Conservation (phyloP, 2,113 vertebrate species). For the Catharus fuscescens region DNA sequence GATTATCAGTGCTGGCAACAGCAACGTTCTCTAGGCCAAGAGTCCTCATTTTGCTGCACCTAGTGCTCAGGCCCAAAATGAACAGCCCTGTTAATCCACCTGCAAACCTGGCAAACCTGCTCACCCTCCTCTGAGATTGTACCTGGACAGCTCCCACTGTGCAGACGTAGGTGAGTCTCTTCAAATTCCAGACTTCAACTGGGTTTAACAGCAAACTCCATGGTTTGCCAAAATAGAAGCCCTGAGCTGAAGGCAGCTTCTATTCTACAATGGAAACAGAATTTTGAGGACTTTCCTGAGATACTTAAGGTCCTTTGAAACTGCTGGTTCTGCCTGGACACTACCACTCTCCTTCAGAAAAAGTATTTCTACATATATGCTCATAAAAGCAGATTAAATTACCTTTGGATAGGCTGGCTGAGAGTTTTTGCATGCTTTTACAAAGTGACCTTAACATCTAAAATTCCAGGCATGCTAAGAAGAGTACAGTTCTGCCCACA, state of each 20-base stretch:
- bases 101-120: neutral
- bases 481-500: neutral
- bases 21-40: neutral
- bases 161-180: neutral
- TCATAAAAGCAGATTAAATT: neutral
- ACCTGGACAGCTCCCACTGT: neutral
- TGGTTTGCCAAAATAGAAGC: neutral
- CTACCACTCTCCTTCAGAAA: conserved; percentile 39
- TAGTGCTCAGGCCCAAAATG: neutral
- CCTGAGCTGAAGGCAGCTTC: neutral
- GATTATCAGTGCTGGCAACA: neutral
- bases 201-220: neutral
- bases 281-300: neutral
- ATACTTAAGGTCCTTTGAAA: conserved; percentile 20
- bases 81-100: neutral
- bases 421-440: neutral
- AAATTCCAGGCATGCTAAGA: neutral
- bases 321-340: conserved; percentile 14
- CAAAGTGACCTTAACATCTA: neutral
- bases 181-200: neutral
- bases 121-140: neutral
- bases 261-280: neutral
- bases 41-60: neutral
- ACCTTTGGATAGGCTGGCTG: neutral
- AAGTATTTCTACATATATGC: neutral